Evolutionary conservation across 2,888 invertebrate genomes (phyloP), one percentile per base, ranked within the genome.

Genomic region (Pristionchus entomophagus): DNA sequence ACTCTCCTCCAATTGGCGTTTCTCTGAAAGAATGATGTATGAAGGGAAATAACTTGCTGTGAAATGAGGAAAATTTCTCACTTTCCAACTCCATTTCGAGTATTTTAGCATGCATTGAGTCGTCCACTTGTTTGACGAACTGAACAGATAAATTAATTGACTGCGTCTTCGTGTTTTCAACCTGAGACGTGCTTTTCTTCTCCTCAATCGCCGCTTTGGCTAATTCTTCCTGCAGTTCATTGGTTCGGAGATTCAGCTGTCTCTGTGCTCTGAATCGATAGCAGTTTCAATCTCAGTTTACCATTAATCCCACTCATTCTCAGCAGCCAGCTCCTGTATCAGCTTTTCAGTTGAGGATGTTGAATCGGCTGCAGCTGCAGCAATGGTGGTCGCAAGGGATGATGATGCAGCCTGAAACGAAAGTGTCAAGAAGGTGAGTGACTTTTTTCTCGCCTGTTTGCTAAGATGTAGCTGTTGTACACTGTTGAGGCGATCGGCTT

Each of bases 341-440:
- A 65, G 32, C 19, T 19, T 35, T 14, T 65, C 65, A 14, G 65
- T 65, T 5, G 65, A 19, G 19, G 32, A 19, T 10, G 65, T 4
- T 65, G 26, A 32, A 8, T 65, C 65, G 14, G 65, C 65, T 17
- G 65, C 65, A 65, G 65, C 65, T 65, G 65, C 65, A 35, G 65
- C 35, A 65, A 65, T 5, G 0, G 65, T 19, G 2, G 65, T 29
- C 26, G 65, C 19, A 35, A 65, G 65, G 17, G 65, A 4, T 17
- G 65, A 32, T 19, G 65, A 5, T 0, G 65, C 65, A 3, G 14
- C 19, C 65, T 65, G 35, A n/a, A 3, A 4, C 35, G 65, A 35
- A 35, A 35, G 45, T 45, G 45, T 32, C 17, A n/a, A n/a, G 19
- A 19, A 19, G 35, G 29, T 65, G 29, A 65, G 19, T 6, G 26